Evolutionary conservation across 2,113 vertebrate genomes (phyloP).

Genomic region (Pelmatolapia mariae): DNA sequence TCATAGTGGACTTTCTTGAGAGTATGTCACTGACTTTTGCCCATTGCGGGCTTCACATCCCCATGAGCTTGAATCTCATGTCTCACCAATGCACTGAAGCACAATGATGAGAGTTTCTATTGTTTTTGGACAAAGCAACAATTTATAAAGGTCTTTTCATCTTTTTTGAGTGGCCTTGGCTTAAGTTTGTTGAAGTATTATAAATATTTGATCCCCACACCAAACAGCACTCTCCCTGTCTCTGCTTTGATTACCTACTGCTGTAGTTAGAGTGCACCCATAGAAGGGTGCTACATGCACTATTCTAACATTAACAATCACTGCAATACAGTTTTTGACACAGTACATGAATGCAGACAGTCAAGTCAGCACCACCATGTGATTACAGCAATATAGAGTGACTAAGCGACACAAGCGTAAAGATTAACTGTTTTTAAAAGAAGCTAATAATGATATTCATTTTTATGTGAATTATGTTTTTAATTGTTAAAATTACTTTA

Average conservation of each 20-base stretch:
- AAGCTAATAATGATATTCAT: background rate
- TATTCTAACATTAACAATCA: background rate
- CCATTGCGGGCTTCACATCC: background rate
- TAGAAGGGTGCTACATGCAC: background rate
- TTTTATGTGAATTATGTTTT: background rate
- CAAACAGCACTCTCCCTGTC: background rate
- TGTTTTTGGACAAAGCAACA: background rate
- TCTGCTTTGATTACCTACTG: background rate
- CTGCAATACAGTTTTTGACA: background rate
- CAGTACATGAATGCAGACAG: background rate
- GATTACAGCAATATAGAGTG: background rate
- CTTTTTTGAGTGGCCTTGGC: background rate
- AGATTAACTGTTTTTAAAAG: background rate
- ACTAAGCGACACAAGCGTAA: background rate
- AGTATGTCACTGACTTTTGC: background rate
- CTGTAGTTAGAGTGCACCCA: background rate
- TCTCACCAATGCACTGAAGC: background rate
- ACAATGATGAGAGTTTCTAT: background rate
- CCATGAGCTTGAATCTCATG: background rate
- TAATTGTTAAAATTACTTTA: background rate
- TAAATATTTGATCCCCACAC: background rate
- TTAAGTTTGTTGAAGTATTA: background rate
- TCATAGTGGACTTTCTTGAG: background rate
- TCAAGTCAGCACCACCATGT: background rate
- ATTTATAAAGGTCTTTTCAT: conserved; percentile 9